Percentiles rank a stretch among this genome's conserved stretches.
Evolutionary conservation across 2,113 vertebrate species (phyloP).

Genomic region (Cheirogaleus medius): DNA sequence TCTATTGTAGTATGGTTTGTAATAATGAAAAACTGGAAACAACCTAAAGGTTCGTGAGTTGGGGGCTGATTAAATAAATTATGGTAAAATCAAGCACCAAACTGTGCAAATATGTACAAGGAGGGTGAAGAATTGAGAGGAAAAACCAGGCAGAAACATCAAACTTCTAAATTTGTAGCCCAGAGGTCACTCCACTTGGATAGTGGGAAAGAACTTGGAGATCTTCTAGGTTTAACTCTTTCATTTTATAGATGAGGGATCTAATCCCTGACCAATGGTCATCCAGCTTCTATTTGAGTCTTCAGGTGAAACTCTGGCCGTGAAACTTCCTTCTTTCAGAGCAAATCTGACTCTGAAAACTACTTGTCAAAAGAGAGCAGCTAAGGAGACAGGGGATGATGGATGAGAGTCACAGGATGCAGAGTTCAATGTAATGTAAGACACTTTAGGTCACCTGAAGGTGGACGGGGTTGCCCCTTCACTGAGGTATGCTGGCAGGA

Average conservation of each 20-base stretch:
- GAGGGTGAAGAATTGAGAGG: background rate
- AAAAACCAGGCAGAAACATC: background rate
- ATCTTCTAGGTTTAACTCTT: background rate
- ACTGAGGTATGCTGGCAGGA: background rate
- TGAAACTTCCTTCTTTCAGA: background rate
- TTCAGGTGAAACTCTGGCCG: background rate
- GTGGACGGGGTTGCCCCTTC: background rate
- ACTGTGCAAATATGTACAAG: background rate
- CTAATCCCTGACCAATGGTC: background rate
- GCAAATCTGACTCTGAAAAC: background rate
- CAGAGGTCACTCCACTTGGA: background rate
- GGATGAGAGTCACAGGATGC: background rate
- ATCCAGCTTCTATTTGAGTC: background rate
- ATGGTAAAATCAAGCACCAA: background rate
- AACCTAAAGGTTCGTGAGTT: background rate
- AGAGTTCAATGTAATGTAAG: background rate
- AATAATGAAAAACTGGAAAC: conserved; percentile 30
- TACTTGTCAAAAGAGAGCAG: background rate
- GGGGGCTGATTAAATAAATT: background rate
- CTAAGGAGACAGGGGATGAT: background rate
- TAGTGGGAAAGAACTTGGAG: background rate
- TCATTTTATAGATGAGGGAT: background rate
- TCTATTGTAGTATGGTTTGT: conserved; percentile 11
- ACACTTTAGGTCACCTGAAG: background rate
- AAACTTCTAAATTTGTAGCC: background rate